Base-by-base conservation (phyloP, 2,113 vertebrate species). In the Apaloderma vittatum region DNA sequence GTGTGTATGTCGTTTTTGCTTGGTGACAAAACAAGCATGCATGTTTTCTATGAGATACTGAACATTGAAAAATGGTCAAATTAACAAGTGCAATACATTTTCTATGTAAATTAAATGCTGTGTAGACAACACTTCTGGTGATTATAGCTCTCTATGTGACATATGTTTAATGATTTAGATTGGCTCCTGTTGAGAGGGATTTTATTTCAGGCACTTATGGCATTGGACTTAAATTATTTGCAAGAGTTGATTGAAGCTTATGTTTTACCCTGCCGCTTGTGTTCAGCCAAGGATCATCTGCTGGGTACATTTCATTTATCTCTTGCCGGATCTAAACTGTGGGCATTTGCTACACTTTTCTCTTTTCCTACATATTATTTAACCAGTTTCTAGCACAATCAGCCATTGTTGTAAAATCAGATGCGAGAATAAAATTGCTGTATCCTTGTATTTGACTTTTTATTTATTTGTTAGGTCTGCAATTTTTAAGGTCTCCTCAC, bases 131-230 rank as follows among this genome's bases (percentile, higher is more conserved):
- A 94, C 76, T 77, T 12, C 14, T 32, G 74, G 62, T 90, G 95
- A 95, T 93, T 71, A 58, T 43, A 85, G 88, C 77, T 89, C 55
- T 22, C 88, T 92, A 23, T 9, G 6, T 96, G 95, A 94, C 92
- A 94, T 94, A 91, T 82, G 81, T 67, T 91, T 96, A 82, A 97
- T 87, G 92, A 93, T 88, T 90, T 23, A 82, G 86, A 97, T 90
- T 97, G 97, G 94, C 86, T 97, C 86, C 92, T 89, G 48, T 65
- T 83, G 88, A 92, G 92, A 92, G 80, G 88, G 94, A 93, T 97
- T 97, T 95, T 11, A 97, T 94, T 94, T 96, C 97, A 97, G 81
- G 86, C 92, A 97, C 90, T 96, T 96, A 95, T 4, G 65, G 88
- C 92, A 84, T 34, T 62, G 88, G 91, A 75, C 91, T 96, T 93